Percentiles rank a stretch among this genome's conserved stretches.
Conservation (phyloP, 2,113 vertebrate species). For the Corythornis madagascariensis region DNA sequence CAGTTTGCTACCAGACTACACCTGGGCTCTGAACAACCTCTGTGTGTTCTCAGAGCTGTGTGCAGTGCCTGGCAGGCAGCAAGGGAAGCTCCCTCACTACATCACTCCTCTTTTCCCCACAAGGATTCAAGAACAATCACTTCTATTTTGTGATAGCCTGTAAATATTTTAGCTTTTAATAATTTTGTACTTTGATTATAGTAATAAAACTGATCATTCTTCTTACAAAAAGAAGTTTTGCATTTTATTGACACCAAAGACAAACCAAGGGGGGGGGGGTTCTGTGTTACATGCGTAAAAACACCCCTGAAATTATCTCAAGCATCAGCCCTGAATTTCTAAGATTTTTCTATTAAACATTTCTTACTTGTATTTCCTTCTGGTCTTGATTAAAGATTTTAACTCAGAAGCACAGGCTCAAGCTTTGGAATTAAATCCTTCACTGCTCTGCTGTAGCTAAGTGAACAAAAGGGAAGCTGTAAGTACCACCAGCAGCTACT, state of each 20-base stretch:
- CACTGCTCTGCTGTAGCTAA: background rate
- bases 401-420: background rate
- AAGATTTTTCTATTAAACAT: background rate
- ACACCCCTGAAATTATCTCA: background rate
- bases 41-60: constrained; percentile 20
- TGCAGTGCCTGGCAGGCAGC: background rate
- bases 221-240: background rate
- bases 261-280: fast-evolving
- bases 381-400: background rate
- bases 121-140: background rate
- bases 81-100: background rate
- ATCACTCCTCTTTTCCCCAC: background rate
- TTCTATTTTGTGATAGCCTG: constrained; percentile 30
- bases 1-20: background rate
- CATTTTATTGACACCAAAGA: background rate
- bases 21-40: background rate
- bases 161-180: constrained; percentile 72
- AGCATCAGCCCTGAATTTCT: background rate
- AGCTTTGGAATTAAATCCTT: background rate
- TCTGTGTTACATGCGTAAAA: background rate
- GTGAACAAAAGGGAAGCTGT: background rate
- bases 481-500: background rate
- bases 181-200: constrained; percentile 69
- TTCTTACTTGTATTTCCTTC: background rate
- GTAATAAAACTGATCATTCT: constrained; percentile 27